A percentile compares a stretch with the other conserved stretches of the same genome.
phyloP scores from a whole-genome alignment of 2,113 vertebrate genomes.

The Notechis scutatus region DNA sequence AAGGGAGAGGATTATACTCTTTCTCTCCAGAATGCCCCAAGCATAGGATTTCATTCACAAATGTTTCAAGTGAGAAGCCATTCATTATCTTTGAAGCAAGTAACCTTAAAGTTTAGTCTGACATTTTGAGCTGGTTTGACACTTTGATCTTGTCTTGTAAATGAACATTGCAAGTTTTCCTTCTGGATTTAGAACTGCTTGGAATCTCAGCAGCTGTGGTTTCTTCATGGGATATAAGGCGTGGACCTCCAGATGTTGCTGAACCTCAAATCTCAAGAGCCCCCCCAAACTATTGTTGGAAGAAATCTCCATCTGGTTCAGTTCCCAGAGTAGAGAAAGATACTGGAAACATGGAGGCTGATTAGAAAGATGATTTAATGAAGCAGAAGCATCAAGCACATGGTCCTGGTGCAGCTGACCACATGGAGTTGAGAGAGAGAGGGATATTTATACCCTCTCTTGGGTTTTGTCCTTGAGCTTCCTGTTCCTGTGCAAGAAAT shows the following conservation, averaged over 20 bases:
- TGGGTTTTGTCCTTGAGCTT: no score
- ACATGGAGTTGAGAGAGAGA: no score
- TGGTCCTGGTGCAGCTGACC: no score
- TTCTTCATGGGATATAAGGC: not conserved
- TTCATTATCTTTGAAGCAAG: slow-evolving; percentile 50
- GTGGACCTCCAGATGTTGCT: not conserved
- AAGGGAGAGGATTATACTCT: not conserved
- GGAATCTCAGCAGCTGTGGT: not conserved
- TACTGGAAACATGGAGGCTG: no score
- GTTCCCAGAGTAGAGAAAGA: no score
- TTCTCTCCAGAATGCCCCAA: slow-evolving; percentile 13
- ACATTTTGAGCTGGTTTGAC: slow-evolving; percentile 53
- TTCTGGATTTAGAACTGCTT: slow-evolving; percentile 37
- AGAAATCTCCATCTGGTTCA: no score
- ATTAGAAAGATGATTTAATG: no score
- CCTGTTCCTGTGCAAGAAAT: no score
- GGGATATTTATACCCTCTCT: no score
- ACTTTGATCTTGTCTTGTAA: slow-evolving; percentile 59
- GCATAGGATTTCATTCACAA: slow-evolving; percentile 7
- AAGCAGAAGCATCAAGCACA: no score
- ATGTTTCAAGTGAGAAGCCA: slow-evolving; percentile 42
- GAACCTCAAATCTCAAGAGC: not conserved
- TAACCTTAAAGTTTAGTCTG: slow-evolving; percentile 55
- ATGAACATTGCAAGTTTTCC: slow-evolving; percentile 45
- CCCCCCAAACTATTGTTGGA: not conserved